Conservation (phyloP, 2,797 vertebrate species). For the Phoebastria nigripes region DNA sequence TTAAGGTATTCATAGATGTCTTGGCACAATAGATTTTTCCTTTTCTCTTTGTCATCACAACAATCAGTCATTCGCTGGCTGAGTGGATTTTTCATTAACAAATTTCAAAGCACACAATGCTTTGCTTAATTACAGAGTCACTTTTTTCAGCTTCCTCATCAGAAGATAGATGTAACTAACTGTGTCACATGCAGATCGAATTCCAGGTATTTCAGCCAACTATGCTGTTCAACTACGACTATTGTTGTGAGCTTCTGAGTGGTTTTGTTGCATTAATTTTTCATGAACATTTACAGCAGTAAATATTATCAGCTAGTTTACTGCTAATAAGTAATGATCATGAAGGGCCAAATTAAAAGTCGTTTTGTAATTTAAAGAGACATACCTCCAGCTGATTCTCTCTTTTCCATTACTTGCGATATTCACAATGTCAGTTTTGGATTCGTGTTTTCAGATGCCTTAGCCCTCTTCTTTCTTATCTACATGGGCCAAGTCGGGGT, state of each 20-base stretch:
- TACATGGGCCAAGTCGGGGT: fast-evolving
- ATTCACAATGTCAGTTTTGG: neutral
- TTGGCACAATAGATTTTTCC: neutral
- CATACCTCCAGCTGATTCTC: neutral
- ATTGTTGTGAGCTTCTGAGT: neutral
- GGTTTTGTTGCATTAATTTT: neutral
- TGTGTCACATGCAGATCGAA: neutral
- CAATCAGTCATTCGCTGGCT: neutral
- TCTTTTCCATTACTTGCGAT: neutral
- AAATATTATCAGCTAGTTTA: neutral
- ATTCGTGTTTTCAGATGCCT: neutral
- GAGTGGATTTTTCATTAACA: neutral
- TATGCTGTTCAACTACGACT: neutral
- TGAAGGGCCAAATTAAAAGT: neutral
- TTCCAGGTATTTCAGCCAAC: neutral
- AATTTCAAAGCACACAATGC: neutral
- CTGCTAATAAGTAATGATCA: neutral
- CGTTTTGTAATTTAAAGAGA: neutral
- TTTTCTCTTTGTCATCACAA: neutral
- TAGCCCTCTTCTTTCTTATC: neutral
- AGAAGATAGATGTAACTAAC: neutral
- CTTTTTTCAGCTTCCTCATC: neutral
- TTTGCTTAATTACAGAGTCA: neutral
- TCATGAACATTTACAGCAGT: neutral
- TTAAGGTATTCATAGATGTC: neutral